These are phyloP conservation scores for Pseudomyrmex dendroicus DNA, from an alignment of 1,140 invertebrate genomes.

Conservation along the genomic window DNA sequence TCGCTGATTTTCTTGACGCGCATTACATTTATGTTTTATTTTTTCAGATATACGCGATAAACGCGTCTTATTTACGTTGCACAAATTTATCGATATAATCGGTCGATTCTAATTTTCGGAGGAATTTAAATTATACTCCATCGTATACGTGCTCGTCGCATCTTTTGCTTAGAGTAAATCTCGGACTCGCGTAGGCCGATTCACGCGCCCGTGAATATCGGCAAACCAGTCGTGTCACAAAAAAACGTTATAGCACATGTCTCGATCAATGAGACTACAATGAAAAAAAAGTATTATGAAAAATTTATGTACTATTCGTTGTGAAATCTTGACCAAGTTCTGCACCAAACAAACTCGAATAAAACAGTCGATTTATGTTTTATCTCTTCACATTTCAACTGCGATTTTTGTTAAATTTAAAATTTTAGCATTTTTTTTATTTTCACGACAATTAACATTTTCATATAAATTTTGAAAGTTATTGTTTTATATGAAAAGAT, in stretches of 20 bases:
- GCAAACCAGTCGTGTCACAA: slow-evolving; percentile 18
- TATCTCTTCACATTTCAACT: no score
- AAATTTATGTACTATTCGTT: neutral
- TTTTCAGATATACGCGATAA: no score
- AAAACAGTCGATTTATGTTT: no score
- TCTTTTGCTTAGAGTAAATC: neutral
- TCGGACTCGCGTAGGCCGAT: neutral
- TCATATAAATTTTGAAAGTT: no score
- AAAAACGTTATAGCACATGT: slow-evolving; percentile 32
- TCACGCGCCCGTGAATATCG: neutral
- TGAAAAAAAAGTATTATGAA: neutral
- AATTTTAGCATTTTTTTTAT: no score
- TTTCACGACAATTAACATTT: no score
- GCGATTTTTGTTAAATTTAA: no score
- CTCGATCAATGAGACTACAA: neutral
- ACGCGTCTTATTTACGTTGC: neutral
- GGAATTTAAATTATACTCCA: neutral
- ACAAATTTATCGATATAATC: neutral
- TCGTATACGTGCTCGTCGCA: neutral
- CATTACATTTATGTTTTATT: neutral
- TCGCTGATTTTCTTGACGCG: neutral
- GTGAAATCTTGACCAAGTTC: neutral
- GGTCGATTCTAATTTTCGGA: neutral
- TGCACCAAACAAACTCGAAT: neutral
- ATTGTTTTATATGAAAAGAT: no score